Percentiles rank a stretch among this genome's conserved stretches.
phyloP scores from a whole-genome alignment of 2,888 invertebrate genomes.

The Mimumesa dahlbomi region DNA sequence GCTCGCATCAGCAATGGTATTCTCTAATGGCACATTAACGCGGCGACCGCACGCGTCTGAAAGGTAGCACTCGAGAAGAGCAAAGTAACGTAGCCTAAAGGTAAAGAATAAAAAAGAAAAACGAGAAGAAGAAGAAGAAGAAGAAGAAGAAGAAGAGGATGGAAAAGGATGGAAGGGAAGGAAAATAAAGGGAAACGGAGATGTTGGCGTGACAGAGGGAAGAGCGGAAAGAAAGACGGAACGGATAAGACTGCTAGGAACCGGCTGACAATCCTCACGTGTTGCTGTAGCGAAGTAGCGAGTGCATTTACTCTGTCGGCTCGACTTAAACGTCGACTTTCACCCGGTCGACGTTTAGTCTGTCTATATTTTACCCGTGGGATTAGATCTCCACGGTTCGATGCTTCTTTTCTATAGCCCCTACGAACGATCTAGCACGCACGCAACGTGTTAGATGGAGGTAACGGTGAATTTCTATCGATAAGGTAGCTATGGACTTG shows the following conservation, averaged over 20 bases:
- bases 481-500: too few relatives aligned
- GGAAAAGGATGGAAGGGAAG: too few relatives aligned
- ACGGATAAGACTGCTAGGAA: conserved; percentile 10
- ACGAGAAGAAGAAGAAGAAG: conserved; percentile 16
- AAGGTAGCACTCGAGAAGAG: conserved; percentile 50
- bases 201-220: conserved; percentile 5
- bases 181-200: conserved; percentile 19
- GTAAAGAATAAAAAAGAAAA: conserved; percentile 16
- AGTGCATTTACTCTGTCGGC: conserved; percentile 48
- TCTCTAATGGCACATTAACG: conserved; percentile 63
- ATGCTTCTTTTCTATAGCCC: background rate
- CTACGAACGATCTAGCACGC: too few relatives aligned
- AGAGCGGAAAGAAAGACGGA: conserved; percentile 28
- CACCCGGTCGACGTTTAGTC: conserved; percentile 18
- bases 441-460: too few relatives aligned
- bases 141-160: conserved; percentile 1
- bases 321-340: conserved; percentile 23
- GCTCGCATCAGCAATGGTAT: conserved; percentile 11
- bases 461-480: too few relatives aligned
- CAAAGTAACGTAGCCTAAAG: conserved; percentile 3
- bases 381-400: conserved; percentile 11
- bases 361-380: conserved; percentile 9
- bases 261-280: conserved; percentile 62
- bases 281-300: conserved; percentile 60
- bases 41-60: conserved; percentile 50